These are phyloP conservation scores for Thoracochromis brauschi DNA, from an alignment of 2,113 vertebrate species.

Conservation along the genomic window DNA sequence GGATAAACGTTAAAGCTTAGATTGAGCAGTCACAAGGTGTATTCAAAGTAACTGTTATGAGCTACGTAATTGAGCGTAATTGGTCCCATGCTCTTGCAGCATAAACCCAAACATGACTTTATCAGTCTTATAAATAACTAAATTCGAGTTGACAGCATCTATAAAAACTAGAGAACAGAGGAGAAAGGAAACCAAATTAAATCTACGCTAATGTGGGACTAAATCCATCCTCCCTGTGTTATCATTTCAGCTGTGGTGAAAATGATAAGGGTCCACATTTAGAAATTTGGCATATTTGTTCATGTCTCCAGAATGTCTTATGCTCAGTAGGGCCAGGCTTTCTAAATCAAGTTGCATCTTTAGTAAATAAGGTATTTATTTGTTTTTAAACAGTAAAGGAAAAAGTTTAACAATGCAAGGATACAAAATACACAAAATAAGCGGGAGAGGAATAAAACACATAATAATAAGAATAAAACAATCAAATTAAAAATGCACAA, in stretches of 20 bases:
- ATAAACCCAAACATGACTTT: background rate
- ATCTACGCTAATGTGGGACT: background rate
- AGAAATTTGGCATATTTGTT: background rate
- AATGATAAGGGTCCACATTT: conserved; percentile 23
- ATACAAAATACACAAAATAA: background rate
- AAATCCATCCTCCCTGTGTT: conserved; percentile 3
- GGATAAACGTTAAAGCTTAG: background rate
- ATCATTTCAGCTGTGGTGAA: conserved; percentile 28
- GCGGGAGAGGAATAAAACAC: background rate
- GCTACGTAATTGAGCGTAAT: background rate
- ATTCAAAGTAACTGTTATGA: background rate
- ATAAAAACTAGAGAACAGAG: background rate
- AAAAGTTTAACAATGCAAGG: background rate
- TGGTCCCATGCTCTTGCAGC: background rate
- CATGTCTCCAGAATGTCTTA: background rate
- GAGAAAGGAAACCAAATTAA: background rate
- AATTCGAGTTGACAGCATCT: background rate
- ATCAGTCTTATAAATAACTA: background rate
- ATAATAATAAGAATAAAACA: background rate
- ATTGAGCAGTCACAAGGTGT: background rate
- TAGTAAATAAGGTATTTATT: background rate
- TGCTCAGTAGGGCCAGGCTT: background rate
- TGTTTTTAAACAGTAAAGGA: background rate
- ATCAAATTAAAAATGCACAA: background rate
- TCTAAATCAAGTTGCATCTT: background rate